These are phyloP conservation scores for Galago senegalensis DNA, from an alignment of 2,797 vertebrate genomes.

Conservation along the genomic window DNA sequence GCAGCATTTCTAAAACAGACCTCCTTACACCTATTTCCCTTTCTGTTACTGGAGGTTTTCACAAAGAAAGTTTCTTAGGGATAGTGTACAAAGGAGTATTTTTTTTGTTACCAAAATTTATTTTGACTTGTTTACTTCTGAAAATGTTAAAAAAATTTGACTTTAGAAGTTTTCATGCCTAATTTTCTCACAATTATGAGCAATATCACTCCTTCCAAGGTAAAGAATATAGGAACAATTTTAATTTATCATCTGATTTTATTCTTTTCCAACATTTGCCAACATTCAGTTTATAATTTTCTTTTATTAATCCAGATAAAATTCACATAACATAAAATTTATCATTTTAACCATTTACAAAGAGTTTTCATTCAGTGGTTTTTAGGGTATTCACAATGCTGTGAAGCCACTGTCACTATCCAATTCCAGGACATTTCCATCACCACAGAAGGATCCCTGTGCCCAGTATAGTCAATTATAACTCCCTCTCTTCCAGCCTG, in stretches of 20 bases:
- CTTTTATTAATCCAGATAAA: neutral
- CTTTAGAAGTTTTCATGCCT: neutral
- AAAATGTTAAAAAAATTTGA: neutral
- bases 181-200: neutral
- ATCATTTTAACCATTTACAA: neutral
- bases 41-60: neutral
- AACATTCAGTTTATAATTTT: neutral
- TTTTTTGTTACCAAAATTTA: neutral
- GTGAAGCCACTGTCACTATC: neutral
- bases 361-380: neutral
- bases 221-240: neutral
- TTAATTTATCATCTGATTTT: neutral
- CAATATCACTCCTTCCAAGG: neutral
- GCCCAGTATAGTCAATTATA: neutral
- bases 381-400: neutral
- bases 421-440: conserved; percentile 28
- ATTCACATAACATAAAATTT: neutral
- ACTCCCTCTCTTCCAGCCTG: too few relatives aligned
- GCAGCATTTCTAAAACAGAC: neutral
- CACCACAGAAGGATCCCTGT: neutral
- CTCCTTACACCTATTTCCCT: neutral
- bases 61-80: neutral
- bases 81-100: neutral
- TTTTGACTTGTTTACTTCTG: neutral
- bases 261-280: neutral